Evolutionary conservation across 1,140 invertebrate species (phyloP), one percentile per base, ranked within the genome.

Genomic region (Trinorchestia longiramus): DNA sequence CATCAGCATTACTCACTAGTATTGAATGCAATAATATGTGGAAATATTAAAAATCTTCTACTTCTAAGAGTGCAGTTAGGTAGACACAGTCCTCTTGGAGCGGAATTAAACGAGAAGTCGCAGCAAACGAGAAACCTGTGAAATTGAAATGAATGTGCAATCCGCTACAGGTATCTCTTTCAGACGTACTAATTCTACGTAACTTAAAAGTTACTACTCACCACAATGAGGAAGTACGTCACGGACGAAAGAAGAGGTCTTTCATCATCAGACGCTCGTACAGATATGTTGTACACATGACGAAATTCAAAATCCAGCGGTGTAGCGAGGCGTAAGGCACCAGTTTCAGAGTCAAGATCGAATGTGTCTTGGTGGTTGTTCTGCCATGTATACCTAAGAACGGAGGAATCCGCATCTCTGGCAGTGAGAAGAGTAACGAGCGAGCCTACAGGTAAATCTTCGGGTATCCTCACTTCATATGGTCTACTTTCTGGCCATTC

Each of bases 391-490:
- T 99, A 98, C 17, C 97, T 97, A 95, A 98, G 98, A 0, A 98
- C 97, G 0, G 98, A 99, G 53, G 98, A 97, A 97, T 99, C 99
- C 0, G 98, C 98, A 97, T 99, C 99, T 11, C 98, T 98, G 0
- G 99, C 99, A 43, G 97, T 97, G 41, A 98, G 97, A 0, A 97
- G 97, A 40, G 98, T 99, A 0, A 99, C 98, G 0, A 99, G 98
- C 62, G 98, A 98, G 95, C 99, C 99, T 0, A 98, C 97, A 0
- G 99, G 99, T 57, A 99, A 98, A 97, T 99, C 99, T 97, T 99
- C 99, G 0, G 99, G 98, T 0, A 99, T 98, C 97, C 99, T 98
- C 6, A 99, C 98, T 43, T 97, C 97, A 41, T 96, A 45, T 0
- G 96, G 88, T 77, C 95, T 40, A 43, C 95, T 95, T 23, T 43